Conservation (phyloP, 2,888 invertebrate species). For the Chrysomela aeneicollis region DNA sequence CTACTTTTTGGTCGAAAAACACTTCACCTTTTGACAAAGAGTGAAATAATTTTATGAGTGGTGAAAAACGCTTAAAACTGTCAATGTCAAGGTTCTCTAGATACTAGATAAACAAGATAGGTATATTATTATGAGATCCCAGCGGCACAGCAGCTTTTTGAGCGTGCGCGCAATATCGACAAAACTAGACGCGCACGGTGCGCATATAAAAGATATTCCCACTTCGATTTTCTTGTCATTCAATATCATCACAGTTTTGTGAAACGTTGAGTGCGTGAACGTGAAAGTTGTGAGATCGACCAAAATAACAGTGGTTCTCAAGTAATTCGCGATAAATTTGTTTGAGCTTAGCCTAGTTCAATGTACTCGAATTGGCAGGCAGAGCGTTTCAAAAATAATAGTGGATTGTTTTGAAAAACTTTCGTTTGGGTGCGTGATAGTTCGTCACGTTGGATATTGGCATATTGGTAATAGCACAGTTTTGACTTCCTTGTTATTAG, state of each 20-base stretch:
- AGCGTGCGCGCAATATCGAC: no score
- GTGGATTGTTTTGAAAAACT: not conserved
- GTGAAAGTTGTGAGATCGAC: not conserved
- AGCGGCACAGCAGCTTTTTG: no score
- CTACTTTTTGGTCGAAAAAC: no score
- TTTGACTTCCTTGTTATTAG: not conserved
- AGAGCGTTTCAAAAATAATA: not conserved
- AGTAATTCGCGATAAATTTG: not conserved
- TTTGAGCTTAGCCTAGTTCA: not conserved
- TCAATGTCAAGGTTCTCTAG: no score
- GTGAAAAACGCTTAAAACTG: no score
- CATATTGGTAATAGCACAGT: not conserved
- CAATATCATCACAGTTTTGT: not conserved
- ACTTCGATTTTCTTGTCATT: not conserved
- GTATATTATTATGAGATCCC: no score
- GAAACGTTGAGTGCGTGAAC: not conserved
- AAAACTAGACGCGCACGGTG: not conserved
- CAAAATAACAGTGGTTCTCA: not conserved
- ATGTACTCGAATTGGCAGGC: not conserved
- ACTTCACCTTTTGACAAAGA: no score
- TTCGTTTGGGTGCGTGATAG: constrained; percentile 4
- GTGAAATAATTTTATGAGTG: no score
- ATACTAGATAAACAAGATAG: no score
- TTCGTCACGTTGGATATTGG: not conserved
- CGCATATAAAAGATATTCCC: constrained; percentile 1